Conservation (phyloP, 2,113 vertebrate genomes). For the Calonectris borealis region DNA sequence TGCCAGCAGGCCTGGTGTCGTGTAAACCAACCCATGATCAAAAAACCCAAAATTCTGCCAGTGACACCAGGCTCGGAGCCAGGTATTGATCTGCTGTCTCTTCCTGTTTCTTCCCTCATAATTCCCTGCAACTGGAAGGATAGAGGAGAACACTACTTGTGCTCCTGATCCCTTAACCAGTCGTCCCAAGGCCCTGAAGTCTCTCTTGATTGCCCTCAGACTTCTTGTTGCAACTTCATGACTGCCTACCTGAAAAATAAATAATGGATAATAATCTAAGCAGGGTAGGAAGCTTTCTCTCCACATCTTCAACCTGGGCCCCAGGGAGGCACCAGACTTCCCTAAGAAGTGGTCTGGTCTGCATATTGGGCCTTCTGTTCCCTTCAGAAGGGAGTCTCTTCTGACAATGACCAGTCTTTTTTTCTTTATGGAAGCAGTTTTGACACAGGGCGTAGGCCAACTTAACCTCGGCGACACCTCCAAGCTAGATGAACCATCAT, state of each 20-base stretch:
- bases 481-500: neutral
- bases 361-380: neutral
- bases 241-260: neutral
- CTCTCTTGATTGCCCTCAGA: neutral
- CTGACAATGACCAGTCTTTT: neutral
- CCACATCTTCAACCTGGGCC: no score
- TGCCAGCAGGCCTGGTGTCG: neutral
- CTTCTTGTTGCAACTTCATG: neutral
- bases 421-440: neutral
- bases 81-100: neutral
- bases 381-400: neutral
- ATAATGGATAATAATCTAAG: neutral
- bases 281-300: neutral
- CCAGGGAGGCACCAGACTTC: neutral
- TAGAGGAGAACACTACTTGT: neutral
- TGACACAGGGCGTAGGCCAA: neutral
- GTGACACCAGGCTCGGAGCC: neutral
- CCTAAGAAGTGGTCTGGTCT: neutral
- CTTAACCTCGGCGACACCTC: neutral
- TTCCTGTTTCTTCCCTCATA: neutral
- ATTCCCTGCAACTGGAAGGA: neutral
- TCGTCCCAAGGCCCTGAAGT: neutral
- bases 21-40: neutral
- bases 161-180: neutral
- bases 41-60: neutral